phyloP scores from a whole-genome alignment of 2,888 invertebrate species.

The Matsumyia berberina region DNA sequence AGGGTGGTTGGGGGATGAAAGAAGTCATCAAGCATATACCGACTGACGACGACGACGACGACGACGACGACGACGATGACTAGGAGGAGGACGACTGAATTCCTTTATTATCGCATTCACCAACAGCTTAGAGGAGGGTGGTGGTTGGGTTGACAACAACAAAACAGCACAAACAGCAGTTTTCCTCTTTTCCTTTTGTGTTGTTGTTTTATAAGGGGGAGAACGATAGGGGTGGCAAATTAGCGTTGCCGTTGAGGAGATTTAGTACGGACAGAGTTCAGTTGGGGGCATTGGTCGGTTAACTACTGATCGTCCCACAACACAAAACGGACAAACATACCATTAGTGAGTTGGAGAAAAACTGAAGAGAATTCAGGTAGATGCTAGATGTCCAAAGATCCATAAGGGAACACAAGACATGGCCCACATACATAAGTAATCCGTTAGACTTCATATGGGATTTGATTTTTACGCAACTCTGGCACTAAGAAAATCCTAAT shows the following conservation, averaged over 20 bases:
- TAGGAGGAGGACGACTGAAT: constrained; percentile 48
- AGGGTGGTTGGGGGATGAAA: constrained; percentile 19
- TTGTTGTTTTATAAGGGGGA: constrained; percentile 2
- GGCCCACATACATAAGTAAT: too few species aligned
- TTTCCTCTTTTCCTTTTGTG: constrained; percentile 37
- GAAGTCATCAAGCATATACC: constrained; percentile 56
- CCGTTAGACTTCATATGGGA: too few species aligned
- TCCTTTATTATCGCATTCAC: constrained; percentile 75
- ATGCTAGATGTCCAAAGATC: too few species aligned
- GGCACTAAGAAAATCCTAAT: too few species aligned
- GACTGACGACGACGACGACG: constrained; percentile 23
- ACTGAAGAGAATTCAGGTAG: too few species aligned
- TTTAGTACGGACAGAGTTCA: background rate
- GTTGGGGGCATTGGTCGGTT: too few species aligned
- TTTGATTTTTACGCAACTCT: too few species aligned
- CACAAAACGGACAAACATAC: too few species aligned
- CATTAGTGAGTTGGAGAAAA: too few species aligned
- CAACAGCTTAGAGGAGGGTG: constrained; percentile 45
- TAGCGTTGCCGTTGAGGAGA: constrained; percentile 56
- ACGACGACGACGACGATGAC: constrained; percentile 14
- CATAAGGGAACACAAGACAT: too few species aligned
- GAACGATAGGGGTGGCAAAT: constrained; percentile 34
- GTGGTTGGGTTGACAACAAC: constrained; percentile 68
- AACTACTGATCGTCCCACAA: too few species aligned
- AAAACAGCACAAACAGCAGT: constrained; percentile 66